Base-by-base conservation (phyloP, 2,113 vertebrate species). In the Fulica atra region DNA sequence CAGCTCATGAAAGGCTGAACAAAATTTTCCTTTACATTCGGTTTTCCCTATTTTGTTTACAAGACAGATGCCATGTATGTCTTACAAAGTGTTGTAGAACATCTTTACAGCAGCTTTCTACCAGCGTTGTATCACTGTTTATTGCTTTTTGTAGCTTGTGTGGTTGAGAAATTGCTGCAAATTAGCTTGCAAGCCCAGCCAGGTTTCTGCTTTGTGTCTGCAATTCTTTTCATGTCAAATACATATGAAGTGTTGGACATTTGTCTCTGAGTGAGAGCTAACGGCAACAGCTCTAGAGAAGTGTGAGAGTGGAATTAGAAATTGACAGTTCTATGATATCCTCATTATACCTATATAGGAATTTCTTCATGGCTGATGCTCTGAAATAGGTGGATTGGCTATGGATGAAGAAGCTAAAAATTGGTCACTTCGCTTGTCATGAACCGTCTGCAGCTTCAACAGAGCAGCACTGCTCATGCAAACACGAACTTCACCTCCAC, bases 281-380 rank as follows among this genome's bases (percentile, higher is more conserved):
- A 81, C 70, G 80, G n/a, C 85, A 94, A 85, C 90, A 93, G 33
- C 70, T 93, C 74, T 44, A 92, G 79, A 88, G 18, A 94, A 92
- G 86, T 60, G 66, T 80, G 76, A 90, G 63, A 69, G 79, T 35
- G 26, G 35, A 88, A 88, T 79, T 85, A 81, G 68, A 92, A 78
- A 89, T 53, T 81, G 44, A 51, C 36, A 81, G 13, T 72, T 95
- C 53, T 13, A 13, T 76, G 50, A 61, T 56, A 88, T 46, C 33
- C 18, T 91, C 26, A 3, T 56, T 88, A 46, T 57, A 60, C 56
- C 68, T 78, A n/a, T 29, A 29, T 20, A 65, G 25, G 11, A 72
- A 81, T 63, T 69, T 54, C 53, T 82, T 72, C 53, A 57, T 25
- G 25, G 23, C 44, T 56, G 51, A 28, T 80, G 66, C 16, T 88